Evolutionary conservation across 92 coral and sea anemone genomes (phyloP).

Genomic region (Epizoanthus ramosus): DNA sequence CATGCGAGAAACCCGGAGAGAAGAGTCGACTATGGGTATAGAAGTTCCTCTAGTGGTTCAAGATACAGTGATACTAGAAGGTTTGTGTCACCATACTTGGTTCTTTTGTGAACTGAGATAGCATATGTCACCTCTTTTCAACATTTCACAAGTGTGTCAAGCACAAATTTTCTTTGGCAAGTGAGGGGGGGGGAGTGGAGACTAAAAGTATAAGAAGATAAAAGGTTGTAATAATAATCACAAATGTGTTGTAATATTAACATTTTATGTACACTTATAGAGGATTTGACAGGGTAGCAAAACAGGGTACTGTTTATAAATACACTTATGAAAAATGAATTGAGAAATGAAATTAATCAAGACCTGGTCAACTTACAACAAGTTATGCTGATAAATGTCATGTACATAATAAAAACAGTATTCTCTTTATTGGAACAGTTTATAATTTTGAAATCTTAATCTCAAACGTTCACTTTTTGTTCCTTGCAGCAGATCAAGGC

Average conservation of each 20-base stretch:
- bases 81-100: slow-evolving; percentile 8
- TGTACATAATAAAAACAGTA: slow-evolving; percentile 1
- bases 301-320: too few relatives aligned
- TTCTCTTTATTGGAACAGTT: too few relatives aligned
- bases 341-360: slow-evolving; percentile 2
- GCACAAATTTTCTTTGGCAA: too few relatives aligned
- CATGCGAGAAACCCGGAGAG: slow-evolving; percentile 97
- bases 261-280: too few relatives aligned
- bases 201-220: too few relatives aligned
- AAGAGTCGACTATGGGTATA: slow-evolving; percentile 84
- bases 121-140: background rate
- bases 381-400: too few relatives aligned
- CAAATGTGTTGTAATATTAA: too few relatives aligned
- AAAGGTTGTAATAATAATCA: too few relatives aligned
- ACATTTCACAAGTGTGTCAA: slow-evolving; percentile 9
- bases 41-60: slow-evolving; percentile 60
- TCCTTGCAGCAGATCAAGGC: slow-evolving; percentile 36
- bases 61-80: slow-evolving; percentile 43
- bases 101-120: background rate
- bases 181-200: too few relatives aligned
- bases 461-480: background rate
- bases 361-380: too few relatives aligned
- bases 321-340: background rate
- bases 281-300: too few relatives aligned
- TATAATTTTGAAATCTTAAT: too few relatives aligned